These are phyloP conservation scores for Oncorhynchus kisutch DNA, from an alignment of 2,113 vertebrate species.

Conservation along the genomic window DNA sequence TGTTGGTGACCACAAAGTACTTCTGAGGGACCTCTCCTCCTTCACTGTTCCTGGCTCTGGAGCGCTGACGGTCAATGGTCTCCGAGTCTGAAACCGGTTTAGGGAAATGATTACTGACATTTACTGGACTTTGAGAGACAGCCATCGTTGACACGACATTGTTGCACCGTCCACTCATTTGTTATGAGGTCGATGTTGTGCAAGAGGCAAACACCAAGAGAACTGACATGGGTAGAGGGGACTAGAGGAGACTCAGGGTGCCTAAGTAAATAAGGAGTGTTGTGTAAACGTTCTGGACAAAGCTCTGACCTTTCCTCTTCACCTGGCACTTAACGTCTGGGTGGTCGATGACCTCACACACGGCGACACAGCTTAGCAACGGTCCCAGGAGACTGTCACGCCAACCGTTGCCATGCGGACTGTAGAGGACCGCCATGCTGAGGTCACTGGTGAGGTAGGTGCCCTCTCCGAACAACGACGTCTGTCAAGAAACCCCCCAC, in stretches of 20 bases:
- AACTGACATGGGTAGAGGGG: too few relatives aligned
- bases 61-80: constrained; percentile 85
- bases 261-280: too few relatives aligned
- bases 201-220: not conserved
- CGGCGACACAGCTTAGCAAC: constrained; percentile 90
- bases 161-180: not conserved
- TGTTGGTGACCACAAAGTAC: constrained; percentile 97
- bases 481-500: constrained; percentile 72
- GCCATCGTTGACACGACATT: not conserved
- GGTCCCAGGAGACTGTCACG: constrained; percentile 82
- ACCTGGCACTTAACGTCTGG: constrained; percentile 96
- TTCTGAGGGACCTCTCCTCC: constrained; percentile 94
- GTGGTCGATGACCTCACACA: constrained; percentile 97
- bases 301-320: constrained; percentile 87
- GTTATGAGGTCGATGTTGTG: not conserved
- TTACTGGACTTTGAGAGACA: not conserved
- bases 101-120: not conserved
- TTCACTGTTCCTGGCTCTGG: constrained; percentile 91
- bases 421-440: constrained; percentile 95
- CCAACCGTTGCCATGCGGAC: constrained; percentile 90
- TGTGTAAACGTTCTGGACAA: too few relatives aligned
- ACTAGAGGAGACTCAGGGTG: too few relatives aligned
- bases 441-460: constrained; percentile 98
- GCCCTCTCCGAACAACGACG: constrained; percentile 94
- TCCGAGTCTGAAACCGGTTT: constrained; percentile 80